Evolutionary conservation across 1,140 invertebrate genomes (phyloP).

Genomic region (Drosophila kurseongensis): DNA sequence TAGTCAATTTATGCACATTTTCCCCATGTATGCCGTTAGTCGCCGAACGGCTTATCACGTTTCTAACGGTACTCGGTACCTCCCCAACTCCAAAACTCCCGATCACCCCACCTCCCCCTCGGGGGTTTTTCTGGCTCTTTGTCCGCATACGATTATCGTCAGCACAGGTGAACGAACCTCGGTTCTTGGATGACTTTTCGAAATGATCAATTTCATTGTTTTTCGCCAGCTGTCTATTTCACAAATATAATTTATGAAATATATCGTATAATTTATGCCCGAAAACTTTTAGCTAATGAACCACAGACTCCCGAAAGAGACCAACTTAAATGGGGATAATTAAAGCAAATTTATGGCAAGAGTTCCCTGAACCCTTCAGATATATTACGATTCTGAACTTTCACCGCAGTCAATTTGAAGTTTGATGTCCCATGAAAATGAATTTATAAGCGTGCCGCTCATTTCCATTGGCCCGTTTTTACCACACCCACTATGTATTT

Average conservation of each 20-base stretch:
- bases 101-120: slow-evolving; percentile 11
- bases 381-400: slow-evolving; percentile 46
- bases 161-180: slow-evolving; percentile 54
- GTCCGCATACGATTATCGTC: slow-evolving; percentile 62
- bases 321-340: slow-evolving; percentile 32
- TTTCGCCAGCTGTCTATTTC: slow-evolving; percentile 46
- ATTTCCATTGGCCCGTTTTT: not conserved
- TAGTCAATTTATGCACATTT: slow-evolving; percentile 71
- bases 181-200: slow-evolving; percentile 58
- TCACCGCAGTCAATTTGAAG: slow-evolving; percentile 66
- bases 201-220: slow-evolving; percentile 61
- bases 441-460: slow-evolving; percentile 68
- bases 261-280: slow-evolving; percentile 68
- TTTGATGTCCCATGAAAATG: slow-evolving; percentile 51
- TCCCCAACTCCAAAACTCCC: slow-evolving; percentile 5
- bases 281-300: slow-evolving; percentile 49
- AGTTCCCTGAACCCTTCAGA: slow-evolving; percentile 38
- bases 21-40: slow-evolving; percentile 46
- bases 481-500: slow-evolving; percentile 15
- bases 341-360: slow-evolving; percentile 45
- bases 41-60: slow-evolving; percentile 56
- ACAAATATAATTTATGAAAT: slow-evolving; percentile 61
- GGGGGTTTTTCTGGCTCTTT: slow-evolving; percentile 23
- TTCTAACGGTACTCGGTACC: slow-evolving; percentile 61
- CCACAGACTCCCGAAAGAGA: slow-evolving; percentile 8